Base-by-base conservation (phyloP, 2,113 vertebrate species). In the Zosterops lateralis region DNA sequence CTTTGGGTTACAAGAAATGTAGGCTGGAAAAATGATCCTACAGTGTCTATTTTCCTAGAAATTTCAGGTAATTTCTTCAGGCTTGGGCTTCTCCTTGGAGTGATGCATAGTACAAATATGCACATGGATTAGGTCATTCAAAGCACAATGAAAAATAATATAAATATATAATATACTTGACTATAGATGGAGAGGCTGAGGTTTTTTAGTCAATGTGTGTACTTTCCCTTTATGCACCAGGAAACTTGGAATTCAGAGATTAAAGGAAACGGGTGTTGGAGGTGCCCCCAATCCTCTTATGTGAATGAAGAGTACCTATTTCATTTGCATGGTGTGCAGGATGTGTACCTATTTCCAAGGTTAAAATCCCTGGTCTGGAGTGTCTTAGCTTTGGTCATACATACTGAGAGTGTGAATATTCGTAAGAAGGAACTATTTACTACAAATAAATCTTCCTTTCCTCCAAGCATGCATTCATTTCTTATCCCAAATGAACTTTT, bases 321-420 rank as follows among this genome's bases (percentile, higher is more conserved):
- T 45, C 44, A 45, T 45, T 45, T 45, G 44, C 44, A 19, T 45
- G 28, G 2, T 31, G 25, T n/a, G 9, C 5, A n/a, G 26, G 18
- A 11, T 1, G 0, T 28, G 26, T 54, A 12, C 24, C 3, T 57
- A 1, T 40, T 78, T 51, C 32, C 25, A 57, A 31, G 15, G 13
- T 31, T 62, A 61, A 83, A 79, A 74, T 51, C 16, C 78, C 31
- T 47, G 20, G 6, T 12, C 64, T 72, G 22, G 7, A 58, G 3
- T 29, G 50, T 29, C n/a, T 56, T n/a, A 12, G 42, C 29, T 54
- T 56, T 73, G n/a, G 11, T 65, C 17, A 22, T 28, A 56, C 4
- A 13, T 66, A 44, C 14, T 66, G 36, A 32, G 5, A 11, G 1
- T 38, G 16, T 73, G 29, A 70, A 40, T 60, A 38, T 60, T 73